Percentiles rank a stretch among this genome's conserved stretches.
Evolutionary conservation across 2,888 invertebrate genomes (phyloP).

Genomic region (Theristus sp.): DNA sequence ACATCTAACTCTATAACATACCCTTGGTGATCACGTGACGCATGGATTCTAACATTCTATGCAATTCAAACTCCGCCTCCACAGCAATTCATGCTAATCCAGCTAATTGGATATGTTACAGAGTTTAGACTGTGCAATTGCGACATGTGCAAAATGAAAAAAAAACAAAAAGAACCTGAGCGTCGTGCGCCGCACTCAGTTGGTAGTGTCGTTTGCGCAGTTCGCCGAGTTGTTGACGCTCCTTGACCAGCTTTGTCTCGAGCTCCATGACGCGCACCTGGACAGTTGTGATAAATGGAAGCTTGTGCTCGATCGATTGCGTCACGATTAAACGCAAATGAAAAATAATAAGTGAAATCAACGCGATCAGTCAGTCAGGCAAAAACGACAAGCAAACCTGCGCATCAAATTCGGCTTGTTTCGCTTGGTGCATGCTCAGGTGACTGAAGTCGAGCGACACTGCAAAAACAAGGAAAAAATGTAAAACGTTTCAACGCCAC

Average conservation of each 20-base stretch:
- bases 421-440: constrained; percentile 75
- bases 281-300: too few species aligned
- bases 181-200: background rate
- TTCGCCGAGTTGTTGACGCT: constrained; percentile 62
- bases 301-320: too few species aligned
- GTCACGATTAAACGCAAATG: too few species aligned
- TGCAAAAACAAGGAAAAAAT: constrained; percentile 28
- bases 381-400: constrained; percentile 59
- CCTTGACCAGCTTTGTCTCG: constrained; percentile 70
- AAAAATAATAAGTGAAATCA: background rate
- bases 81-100: too few species aligned
- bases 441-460: constrained; percentile 75
- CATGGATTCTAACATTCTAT: too few species aligned
- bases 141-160: too few species aligned
- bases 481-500: background rate
- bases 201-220: constrained; percentile 72
- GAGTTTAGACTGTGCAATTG: too few species aligned
- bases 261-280: constrained; percentile 60
- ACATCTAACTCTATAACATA: too few species aligned
- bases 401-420: constrained; percentile 88
- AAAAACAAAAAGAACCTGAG: too few species aligned
- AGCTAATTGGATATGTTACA: too few species aligned
- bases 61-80: too few species aligned
- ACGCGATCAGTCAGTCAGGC: background rate
- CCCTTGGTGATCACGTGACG: too few species aligned